These are phyloP conservation scores for Mallateleia sp. DNA, from an alignment of 2,888 invertebrate genomes.

Conservation along the genomic window DNA sequence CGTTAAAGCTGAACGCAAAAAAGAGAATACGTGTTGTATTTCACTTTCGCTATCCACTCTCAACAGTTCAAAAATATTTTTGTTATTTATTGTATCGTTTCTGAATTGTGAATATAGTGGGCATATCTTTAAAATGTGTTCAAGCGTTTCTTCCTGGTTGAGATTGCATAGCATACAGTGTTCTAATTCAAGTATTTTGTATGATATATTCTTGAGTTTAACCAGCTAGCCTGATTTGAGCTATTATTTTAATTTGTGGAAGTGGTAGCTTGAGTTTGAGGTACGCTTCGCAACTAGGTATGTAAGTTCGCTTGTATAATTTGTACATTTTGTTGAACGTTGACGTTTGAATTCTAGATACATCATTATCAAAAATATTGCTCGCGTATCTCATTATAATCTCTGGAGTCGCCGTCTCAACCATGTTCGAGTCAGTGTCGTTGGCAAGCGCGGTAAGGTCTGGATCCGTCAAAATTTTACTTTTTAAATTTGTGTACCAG, in stretches of 20 bases:
- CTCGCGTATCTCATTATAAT: too few relatives aligned
- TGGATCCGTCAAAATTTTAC: too few relatives aligned
- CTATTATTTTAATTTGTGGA: slow-evolving; percentile 5
- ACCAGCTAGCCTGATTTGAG: background rate
- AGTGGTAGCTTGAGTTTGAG: too few relatives aligned
- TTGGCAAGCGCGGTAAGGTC: too few relatives aligned
- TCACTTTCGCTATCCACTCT: background rate
- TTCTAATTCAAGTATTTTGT: background rate
- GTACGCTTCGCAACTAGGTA: too few relatives aligned
- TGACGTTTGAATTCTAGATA: background rate
- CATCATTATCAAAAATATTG: slow-evolving; percentile 4
- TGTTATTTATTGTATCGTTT: background rate
- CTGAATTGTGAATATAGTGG: background rate
- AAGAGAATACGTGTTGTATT: too few relatives aligned
- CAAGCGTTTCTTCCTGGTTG: slow-evolving; percentile 6
- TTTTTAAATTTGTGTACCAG: background rate
- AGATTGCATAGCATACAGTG: slow-evolving; percentile 4
- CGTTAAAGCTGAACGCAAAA: too few relatives aligned
- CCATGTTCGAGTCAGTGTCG: background rate
- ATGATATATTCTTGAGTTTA: background rate
- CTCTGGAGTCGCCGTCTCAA: background rate
- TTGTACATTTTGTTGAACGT: too few relatives aligned
- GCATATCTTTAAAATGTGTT: slow-evolving; percentile 7
- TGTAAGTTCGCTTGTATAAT: too few relatives aligned
- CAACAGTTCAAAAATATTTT: background rate